Percentiles rank a stretch among this genome's conserved stretches.
Conservation (phyloP, 2,113 vertebrate species). For the Chinchilla lanigera region DNA sequence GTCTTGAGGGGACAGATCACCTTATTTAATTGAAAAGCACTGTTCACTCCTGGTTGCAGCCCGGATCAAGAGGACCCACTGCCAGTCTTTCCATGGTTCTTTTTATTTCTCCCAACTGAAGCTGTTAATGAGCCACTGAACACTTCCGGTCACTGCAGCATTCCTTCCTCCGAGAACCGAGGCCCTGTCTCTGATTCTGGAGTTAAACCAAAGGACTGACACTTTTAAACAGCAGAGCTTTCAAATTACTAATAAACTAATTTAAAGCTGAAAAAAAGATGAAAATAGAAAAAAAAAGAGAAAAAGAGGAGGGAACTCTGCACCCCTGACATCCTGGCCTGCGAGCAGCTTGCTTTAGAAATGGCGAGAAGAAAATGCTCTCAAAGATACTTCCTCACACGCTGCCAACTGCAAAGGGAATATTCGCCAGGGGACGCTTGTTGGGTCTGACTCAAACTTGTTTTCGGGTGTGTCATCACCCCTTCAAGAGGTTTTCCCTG, state of each 20-base stretch:
- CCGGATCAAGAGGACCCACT: not conserved
- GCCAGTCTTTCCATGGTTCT: not conserved
- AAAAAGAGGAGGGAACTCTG: not conserved
- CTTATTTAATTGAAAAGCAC: not conserved
- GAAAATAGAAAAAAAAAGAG: not conserved
- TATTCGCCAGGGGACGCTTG: constrained; percentile 17
- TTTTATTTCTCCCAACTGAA: constrained; percentile 43
- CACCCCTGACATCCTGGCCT: not conserved
- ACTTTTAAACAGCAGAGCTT: constrained; percentile 43
- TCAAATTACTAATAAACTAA: constrained; percentile 53
- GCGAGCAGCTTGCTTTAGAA: constrained; percentile 54
- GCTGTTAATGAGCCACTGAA: not conserved
- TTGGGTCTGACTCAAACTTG: constrained; percentile 46
- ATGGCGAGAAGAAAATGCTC: constrained; percentile 12
- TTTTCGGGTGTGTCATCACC: constrained; percentile 61
- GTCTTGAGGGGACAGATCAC: not conserved
- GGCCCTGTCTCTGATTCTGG: not conserved
- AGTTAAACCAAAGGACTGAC: constrained; percentile 44
- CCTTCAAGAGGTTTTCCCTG: constrained; percentile 57
- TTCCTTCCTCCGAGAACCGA: not conserved
- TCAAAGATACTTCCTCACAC: constrained; percentile 59
- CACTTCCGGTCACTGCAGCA: not conserved
- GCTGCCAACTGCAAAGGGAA: constrained; percentile 41
- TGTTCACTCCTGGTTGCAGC: not conserved
- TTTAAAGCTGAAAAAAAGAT: not conserved